phyloP scores from a whole-genome alignment of 2,888 invertebrate species.

The Leucania comma region DNA sequence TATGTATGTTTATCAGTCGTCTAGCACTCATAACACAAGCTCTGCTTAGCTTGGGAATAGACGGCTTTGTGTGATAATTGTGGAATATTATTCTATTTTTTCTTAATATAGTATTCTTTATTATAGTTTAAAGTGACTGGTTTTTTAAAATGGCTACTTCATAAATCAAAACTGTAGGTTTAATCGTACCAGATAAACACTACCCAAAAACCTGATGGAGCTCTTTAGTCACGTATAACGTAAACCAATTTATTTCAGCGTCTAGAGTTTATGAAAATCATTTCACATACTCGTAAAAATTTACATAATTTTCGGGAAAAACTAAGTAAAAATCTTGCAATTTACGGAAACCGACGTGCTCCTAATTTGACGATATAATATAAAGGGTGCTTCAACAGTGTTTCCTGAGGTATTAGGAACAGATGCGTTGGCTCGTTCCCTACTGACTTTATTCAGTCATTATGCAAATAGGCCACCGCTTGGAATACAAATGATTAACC shows the following conservation, averaged over 20 bases:
- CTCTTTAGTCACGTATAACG: background rate
- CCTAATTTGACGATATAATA: conserved; percentile 31
- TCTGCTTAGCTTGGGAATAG: too few relatives aligned
- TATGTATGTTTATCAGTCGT: too few relatives aligned
- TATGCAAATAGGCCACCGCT: conserved; percentile 51
- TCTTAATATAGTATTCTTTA: too few relatives aligned
- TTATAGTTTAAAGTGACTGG: too few relatives aligned
- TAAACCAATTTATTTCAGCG: conserved; percentile 1
- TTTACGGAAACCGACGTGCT: conserved; percentile 25
- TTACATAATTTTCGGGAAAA: conserved; percentile 27
- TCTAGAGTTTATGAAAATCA: conserved; percentile 6
- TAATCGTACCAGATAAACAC: background rate
- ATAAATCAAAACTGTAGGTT: too few relatives aligned
- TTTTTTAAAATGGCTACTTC: too few relatives aligned
- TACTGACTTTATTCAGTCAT: conserved; percentile 33
- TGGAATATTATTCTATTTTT: too few relatives aligned
- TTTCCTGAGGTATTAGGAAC: conserved; percentile 46
- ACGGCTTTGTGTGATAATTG: too few relatives aligned
- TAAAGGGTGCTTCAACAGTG: conserved; percentile 16
- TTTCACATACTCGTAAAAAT: conserved; percentile 20
- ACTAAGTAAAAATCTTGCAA: conserved; percentile 36
- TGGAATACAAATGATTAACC: conserved; percentile 54
- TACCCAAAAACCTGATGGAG: background rate
- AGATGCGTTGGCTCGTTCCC: conserved; percentile 27
- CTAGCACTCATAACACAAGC: too few relatives aligned